These are phyloP conservation scores for Heliopora coerulea DNA, from an alignment of 92 coral and sea anemone species.

Conservation along the genomic window DNA sequence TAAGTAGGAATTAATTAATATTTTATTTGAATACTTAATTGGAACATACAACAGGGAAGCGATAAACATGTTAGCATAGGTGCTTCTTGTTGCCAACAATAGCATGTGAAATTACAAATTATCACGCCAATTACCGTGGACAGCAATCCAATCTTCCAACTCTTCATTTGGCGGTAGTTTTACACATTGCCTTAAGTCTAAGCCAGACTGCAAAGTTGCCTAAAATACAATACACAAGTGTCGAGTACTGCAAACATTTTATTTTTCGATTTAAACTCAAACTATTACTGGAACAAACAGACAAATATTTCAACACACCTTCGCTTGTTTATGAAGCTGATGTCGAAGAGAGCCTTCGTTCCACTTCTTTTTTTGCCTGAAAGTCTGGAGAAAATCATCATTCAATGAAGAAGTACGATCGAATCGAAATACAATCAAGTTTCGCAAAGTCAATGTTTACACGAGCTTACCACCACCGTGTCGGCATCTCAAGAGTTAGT, in stretches of 20 bases:
- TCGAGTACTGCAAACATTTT: no score
- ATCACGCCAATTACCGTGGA: constrained; percentile 70
- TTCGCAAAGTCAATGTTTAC: constrained; percentile 1
- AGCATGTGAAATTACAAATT: background rate
- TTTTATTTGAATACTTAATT: no score
- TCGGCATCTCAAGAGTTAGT: background rate
- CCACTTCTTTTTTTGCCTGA: constrained; percentile 83
- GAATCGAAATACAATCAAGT: background rate
- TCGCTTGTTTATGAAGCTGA: constrained; percentile 92
- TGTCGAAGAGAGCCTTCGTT: constrained; percentile 88
- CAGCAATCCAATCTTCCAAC: constrained; percentile 95
- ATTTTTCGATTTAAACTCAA: no score
- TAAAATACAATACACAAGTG: constrained; percentile 12
- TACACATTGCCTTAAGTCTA: constrained; percentile 81
- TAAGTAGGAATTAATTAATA: no score
- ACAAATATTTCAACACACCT: no score
- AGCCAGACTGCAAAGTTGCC: constrained; percentile 94
- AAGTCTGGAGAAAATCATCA: constrained; percentile 68
- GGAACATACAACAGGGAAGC: no score
- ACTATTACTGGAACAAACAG: no score
- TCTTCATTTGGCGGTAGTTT: constrained; percentile 86
- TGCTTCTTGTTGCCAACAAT: no score
- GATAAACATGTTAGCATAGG: no score
- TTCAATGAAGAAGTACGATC: no score
- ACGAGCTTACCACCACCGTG: background rate